Conservation (phyloP, 2,888 invertebrate genomes). For the Amblyjoppa fuscipennis region DNA sequence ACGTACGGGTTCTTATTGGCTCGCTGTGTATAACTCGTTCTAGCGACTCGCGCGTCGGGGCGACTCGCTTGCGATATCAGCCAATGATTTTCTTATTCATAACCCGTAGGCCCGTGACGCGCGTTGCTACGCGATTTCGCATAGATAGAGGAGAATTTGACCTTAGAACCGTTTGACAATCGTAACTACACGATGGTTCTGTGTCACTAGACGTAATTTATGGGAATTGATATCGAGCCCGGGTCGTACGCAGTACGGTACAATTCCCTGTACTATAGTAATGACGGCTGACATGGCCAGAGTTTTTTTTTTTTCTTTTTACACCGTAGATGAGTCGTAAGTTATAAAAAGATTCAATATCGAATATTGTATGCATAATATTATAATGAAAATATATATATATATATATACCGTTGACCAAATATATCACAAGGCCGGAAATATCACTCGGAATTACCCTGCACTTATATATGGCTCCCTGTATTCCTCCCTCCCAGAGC, state of each 20-base stretch:
- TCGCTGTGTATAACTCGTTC: not conserved
- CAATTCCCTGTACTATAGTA: not conserved
- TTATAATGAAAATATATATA: too few species aligned
- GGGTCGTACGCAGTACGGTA: not conserved
- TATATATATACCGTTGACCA: too few species aligned
- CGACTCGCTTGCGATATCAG: slow-evolving; percentile 3
- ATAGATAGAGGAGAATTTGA: slow-evolving; percentile 32
- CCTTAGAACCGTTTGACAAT: slow-evolving; percentile 18
- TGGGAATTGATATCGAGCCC: slow-evolving; percentile 39
- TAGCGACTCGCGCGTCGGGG: not conserved
- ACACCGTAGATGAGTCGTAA: not conserved
- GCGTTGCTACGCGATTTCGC: slow-evolving; percentile 18
- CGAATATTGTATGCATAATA: not conserved
- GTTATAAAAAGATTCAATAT: not conserved
- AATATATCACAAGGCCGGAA: too few species aligned
- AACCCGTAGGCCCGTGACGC: slow-evolving; percentile 34
- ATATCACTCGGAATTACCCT: too few species aligned
- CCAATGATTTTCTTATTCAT: slow-evolving; percentile 43
- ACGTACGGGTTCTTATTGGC: not conserved
- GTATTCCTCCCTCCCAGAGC: not conserved
- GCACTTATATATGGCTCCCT: not conserved
- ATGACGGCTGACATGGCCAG: not conserved
- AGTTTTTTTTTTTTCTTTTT: not conserved
- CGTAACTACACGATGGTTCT: not conserved
- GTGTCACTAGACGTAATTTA: slow-evolving; percentile 24